Evolutionary conservation across 1,140 invertebrate genomes (phyloP).

Genomic region (Zaprionus camerounensis): DNA sequence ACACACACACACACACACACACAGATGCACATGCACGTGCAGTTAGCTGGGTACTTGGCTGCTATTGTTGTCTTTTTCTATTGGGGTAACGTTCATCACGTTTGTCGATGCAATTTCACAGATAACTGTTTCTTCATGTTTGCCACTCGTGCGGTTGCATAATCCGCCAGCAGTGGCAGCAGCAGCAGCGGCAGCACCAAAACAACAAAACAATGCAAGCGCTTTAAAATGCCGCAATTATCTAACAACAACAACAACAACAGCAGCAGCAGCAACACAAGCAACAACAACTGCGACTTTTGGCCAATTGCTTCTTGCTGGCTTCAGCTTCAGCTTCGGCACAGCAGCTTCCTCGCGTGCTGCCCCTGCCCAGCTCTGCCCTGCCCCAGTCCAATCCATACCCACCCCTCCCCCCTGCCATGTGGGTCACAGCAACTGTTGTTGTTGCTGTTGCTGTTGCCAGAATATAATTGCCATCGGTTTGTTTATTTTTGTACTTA

Average conservation of each 20-base stretch:
- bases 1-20: not conserved
- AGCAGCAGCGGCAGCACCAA: conserved; percentile 5
- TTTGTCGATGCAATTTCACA: conserved; percentile 81
- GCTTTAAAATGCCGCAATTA: conserved; percentile 80
- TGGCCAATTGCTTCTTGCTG: conserved; percentile 40
- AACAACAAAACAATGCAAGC: conserved; percentile 66
- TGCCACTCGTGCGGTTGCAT: conserved; percentile 69
- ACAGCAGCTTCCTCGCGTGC: not conserved
- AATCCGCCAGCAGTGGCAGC: conserved; percentile 55
- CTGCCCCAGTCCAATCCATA: not conserved
- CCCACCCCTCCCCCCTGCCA: not conserved
- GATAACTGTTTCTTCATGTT: conserved; percentile 80
- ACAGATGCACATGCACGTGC: not conserved
- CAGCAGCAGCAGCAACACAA: conserved; percentile 40
- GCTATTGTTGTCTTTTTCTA: conserved; percentile 43
- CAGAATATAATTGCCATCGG: conserved; percentile 60
- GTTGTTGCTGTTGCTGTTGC: conserved; percentile 23
- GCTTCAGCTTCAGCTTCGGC: not conserved
- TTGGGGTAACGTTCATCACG: conserved; percentile 81
- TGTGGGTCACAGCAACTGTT: conserved; percentile 59
- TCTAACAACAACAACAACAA: conserved; percentile 49
- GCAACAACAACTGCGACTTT: conserved; percentile 53
- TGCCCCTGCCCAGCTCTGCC: not conserved
- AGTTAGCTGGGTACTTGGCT: conserved; percentile 7
- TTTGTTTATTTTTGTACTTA: conserved; percentile 31